These are phyloP conservation scores for Leptoclinus maculatus DNA, from an alignment of 2,797 vertebrate genomes.

Conservation along the genomic window DNA sequence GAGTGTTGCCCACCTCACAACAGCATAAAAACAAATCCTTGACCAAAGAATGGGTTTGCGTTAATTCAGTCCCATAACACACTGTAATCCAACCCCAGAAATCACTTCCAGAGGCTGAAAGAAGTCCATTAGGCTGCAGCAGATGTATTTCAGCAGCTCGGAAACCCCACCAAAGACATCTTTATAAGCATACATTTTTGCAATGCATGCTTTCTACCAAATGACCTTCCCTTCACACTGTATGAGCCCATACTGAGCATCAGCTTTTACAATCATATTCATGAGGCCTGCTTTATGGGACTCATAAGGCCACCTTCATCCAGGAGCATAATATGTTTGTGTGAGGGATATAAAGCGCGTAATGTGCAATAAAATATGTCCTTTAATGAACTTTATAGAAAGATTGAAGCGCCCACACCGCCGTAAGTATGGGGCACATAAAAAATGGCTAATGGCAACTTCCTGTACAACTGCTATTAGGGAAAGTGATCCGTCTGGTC, in stretches of 20 bases:
- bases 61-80: constrained; percentile 61
- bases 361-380: constrained; percentile 94
- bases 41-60: constrained; percentile 57
- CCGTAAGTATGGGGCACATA: constrained; percentile 75
- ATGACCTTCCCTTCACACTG: constrained; percentile 75
- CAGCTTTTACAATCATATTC: constrained; percentile 90
- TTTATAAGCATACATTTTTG: constrained; percentile 75
- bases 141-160: constrained; percentile 67
- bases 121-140: constrained; percentile 69
- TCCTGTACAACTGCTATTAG: constrained; percentile 72
- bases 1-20: constrained; percentile 42
- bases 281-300: constrained; percentile 92
- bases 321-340: constrained; percentile 92
- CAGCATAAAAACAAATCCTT: constrained; percentile 60
- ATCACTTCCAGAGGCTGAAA: constrained; percentile 46
- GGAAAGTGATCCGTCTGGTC: constrained; percentile 59
- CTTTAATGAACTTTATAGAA: constrained; percentile 92
- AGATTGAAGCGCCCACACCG: constrained; percentile 79
- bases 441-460: constrained; percentile 73
- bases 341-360: constrained; percentile 93
- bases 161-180: constrained; percentile 71
- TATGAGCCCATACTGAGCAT: constrained; percentile 69
- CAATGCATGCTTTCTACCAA: constrained; percentile 71
- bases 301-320: constrained; percentile 92
- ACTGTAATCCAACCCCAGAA: constrained; percentile 48